Percentiles rank a stretch among this genome's conserved stretches.
Conservation (phyloP, 2,113 vertebrate species). For the Ophthalmolycus amberensis region DNA sequence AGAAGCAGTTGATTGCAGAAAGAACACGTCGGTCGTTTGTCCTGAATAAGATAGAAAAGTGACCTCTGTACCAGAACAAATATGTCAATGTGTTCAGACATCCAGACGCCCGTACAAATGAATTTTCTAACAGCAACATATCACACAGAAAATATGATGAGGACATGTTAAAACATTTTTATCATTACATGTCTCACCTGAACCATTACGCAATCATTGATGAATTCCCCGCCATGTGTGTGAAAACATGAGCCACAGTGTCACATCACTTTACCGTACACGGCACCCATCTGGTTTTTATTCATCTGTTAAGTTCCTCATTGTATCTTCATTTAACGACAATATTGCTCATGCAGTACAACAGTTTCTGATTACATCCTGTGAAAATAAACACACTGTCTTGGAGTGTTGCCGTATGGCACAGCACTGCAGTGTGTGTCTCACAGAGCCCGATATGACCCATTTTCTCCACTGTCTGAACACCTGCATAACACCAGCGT, state of each 20-base stretch:
- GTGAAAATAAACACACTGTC: neutral
- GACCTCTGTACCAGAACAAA: no score
- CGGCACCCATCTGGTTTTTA: neutral
- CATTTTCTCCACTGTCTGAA: slow-evolving; percentile 62
- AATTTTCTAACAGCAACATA: no score
- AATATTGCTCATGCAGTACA: neutral
- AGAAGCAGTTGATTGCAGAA: no score
- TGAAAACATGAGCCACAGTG: neutral
- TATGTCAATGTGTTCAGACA: no score
- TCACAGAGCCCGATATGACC: slow-evolving; percentile 47
- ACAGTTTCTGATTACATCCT: neutral
- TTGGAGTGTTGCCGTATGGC: neutral
- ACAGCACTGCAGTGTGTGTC: slow-evolving; percentile 37
- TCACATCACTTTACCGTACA: neutral
- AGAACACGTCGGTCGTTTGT: no score
- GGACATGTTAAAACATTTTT: no score
- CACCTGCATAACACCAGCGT: slow-evolving; percentile 59
- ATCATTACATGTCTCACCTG: no score
- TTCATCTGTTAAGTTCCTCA: neutral
- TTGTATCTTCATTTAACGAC: neutral
- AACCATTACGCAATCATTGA: neutral
- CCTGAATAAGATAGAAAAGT: no score
- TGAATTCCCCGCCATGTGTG: neutral
- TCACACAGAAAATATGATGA: no score
- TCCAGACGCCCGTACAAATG: no score